These are phyloP conservation scores for Saxidomus purpurata DNA, from an alignment of 1,140 invertebrate genomes.

Conservation along the genomic window DNA sequence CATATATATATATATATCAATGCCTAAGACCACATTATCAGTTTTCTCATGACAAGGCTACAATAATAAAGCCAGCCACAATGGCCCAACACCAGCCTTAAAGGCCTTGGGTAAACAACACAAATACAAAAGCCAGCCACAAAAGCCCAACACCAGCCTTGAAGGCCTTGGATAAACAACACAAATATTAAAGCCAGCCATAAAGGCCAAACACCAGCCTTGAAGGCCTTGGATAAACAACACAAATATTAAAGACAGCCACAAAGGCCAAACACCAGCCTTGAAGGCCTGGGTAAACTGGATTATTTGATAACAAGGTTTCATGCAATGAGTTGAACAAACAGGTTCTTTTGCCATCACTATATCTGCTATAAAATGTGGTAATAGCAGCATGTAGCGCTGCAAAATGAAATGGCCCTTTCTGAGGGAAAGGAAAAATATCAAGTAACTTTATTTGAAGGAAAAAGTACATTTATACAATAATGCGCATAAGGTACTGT, in stretches of 20 bases:
- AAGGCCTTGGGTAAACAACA: background rate
- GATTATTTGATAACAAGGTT: slow-evolving; percentile 19
- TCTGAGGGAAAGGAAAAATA: too few species aligned
- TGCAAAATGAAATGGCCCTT: too few species aligned
- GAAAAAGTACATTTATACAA: too few species aligned
- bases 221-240: too few species aligned
- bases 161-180: background rate
- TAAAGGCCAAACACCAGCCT: slow-evolving; percentile 14
- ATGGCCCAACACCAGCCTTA: too few species aligned
- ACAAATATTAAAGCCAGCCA: slow-evolving; percentile 6
- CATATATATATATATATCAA: background rate
- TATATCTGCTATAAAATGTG: background rate
- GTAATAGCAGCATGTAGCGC: too few species aligned
- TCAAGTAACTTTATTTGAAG: too few species aligned
- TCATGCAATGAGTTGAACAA: slow-evolving; percentile 22
- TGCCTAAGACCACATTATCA: background rate
- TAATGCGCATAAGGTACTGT: too few species aligned
- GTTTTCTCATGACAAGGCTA: background rate
- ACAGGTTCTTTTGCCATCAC: slow-evolving; percentile 20
- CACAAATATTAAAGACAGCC: too few species aligned
- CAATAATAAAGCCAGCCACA: slow-evolving; percentile 1
- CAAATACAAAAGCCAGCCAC: slow-evolving; percentile 11
- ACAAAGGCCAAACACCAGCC: too few species aligned
- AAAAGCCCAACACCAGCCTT: too few species aligned
- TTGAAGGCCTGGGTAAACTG: slow-evolving; percentile 12